phyloP scores from a whole-genome alignment of 2,888 invertebrate genomes.

The Plebejus argus region DNA sequence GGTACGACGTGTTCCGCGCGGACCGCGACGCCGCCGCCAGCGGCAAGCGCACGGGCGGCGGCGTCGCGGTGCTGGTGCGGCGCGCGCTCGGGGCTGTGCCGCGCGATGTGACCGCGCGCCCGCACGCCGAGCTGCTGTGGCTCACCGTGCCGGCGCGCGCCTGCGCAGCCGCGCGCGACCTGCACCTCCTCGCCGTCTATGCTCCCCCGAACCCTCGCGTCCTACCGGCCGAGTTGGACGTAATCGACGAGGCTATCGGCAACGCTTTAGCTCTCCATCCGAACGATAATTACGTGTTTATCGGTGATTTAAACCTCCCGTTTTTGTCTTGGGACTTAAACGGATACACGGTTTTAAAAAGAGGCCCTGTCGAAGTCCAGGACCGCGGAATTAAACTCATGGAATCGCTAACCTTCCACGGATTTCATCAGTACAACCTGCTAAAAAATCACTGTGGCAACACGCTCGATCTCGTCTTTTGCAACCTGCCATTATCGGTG shows the following conservation, averaged over 20 bases:
- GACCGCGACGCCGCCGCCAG: no score
- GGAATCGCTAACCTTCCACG: background rate
- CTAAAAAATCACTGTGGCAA: slow-evolving; percentile 19
- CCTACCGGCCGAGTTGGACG: background rate
- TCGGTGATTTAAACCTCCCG: background rate
- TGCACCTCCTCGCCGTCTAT: no score
- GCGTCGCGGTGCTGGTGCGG: no score
- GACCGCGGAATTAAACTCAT: background rate
- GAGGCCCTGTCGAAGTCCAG: slow-evolving; percentile 6
- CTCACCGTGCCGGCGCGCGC: no score
- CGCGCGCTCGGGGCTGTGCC: no score
- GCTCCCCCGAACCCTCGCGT: background rate
- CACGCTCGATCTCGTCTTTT: slow-evolving; percentile 16
- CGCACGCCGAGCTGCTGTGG: no score
- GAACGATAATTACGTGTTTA: background rate
- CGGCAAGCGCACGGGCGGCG: no score
- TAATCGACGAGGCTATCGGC: background rate
- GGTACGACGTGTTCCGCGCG: background rate
- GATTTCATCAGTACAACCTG: background rate
- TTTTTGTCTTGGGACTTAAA: background rate
- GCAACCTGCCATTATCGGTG: background rate
- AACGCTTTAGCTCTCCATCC: slow-evolving; percentile 4
- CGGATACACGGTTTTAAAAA: background rate
- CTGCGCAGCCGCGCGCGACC: no score
- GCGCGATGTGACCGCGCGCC: no score